Conservation (phyloP, 1,140 invertebrate genomes). For the Neodiprion virginianus region DNA sequence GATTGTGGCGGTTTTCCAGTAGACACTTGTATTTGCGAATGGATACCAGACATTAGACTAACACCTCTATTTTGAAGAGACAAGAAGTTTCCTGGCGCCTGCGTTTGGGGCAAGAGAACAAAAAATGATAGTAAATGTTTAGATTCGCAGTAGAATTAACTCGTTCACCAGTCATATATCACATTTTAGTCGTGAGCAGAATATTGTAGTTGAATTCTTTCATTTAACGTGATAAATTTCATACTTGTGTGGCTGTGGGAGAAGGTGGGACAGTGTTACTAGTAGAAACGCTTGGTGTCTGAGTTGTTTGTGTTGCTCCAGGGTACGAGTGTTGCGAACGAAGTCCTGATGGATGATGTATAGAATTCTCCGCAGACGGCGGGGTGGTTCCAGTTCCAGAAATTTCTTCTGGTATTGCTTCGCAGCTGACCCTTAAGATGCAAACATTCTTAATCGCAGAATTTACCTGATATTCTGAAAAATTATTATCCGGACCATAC, state of each 20-base stretch:
- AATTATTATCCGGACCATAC: neutral
- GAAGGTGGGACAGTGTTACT: conserved; percentile 55
- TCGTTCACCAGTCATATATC: neutral
- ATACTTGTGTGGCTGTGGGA: conserved; percentile 49
- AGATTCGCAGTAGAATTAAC: neutral
- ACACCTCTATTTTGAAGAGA: conserved; percentile 41
- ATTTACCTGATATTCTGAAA: neutral
- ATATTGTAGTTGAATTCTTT: neutral
- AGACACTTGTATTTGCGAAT: conserved; percentile 42
- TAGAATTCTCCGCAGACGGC: conserved; percentile 52
- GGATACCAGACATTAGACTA: conserved; percentile 20
- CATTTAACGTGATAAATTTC: neutral
- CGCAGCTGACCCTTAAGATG: conserved; percentile 74
- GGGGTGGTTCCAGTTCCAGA: conserved; percentile 69
- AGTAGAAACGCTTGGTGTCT: conserved; percentile 33
- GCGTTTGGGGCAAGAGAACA: conserved; percentile 10
- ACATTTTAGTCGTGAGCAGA: neutral
- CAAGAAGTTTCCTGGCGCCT: conserved; percentile 50
- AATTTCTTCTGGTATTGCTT: conserved; percentile 90
- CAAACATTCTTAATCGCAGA: neutral
- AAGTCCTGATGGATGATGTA: conserved; percentile 46
- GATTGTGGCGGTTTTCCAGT: conserved; percentile 61
- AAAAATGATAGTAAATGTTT: neutral
- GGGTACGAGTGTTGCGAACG: conserved; percentile 53
- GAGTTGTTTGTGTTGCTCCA: conserved; percentile 43